Percentiles rank a stretch among this genome's conserved stretches.
Evolutionary conservation across 2,113 vertebrate genomes (phyloP).

Genomic region (Forbesichthys papilliferus): DNA sequence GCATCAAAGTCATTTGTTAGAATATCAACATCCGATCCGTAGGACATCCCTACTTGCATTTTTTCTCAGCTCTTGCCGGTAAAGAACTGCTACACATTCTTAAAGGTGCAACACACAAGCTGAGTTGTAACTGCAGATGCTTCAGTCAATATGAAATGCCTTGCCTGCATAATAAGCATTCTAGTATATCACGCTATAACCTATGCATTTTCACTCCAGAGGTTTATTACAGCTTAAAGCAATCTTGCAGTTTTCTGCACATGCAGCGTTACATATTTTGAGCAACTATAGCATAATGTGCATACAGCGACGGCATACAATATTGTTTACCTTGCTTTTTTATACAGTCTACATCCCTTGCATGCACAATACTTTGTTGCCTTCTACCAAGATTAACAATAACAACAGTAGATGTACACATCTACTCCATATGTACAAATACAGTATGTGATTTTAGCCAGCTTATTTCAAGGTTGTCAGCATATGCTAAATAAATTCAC

Average conservation of each 20-base stretch:
- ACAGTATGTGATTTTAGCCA: too few species aligned
- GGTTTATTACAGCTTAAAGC: constrained; percentile 36
- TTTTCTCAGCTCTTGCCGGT: too few species aligned
- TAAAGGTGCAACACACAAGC: constrained; percentile 52
- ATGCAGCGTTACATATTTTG: constrained; percentile 13
- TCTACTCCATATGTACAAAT: too few species aligned
- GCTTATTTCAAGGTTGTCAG: too few species aligned
- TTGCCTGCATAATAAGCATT: constrained; percentile 49
- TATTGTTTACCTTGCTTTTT: background rate
- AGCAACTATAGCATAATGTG: background rate
- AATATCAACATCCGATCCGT: too few species aligned
- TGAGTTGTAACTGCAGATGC: constrained; percentile 57
- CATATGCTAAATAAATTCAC: too few species aligned
- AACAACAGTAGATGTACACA: too few species aligned
- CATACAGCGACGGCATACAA: background rate
- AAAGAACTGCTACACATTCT: constrained; percentile 22
- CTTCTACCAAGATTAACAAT: background rate
- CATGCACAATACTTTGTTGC: background rate
- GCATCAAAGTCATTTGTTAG: too few species aligned
- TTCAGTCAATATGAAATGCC: constrained; percentile 51
- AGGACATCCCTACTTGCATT: too few species aligned
- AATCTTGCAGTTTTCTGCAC: constrained; percentile 5
- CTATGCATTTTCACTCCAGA: constrained; percentile 22
- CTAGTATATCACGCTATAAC: constrained; percentile 36
- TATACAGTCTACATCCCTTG: background rate